Percentiles rank a stretch among this genome's conserved stretches.
Evolutionary conservation across 2,888 invertebrate species (phyloP).

Genomic region (Napeogenes sylphis): DNA sequence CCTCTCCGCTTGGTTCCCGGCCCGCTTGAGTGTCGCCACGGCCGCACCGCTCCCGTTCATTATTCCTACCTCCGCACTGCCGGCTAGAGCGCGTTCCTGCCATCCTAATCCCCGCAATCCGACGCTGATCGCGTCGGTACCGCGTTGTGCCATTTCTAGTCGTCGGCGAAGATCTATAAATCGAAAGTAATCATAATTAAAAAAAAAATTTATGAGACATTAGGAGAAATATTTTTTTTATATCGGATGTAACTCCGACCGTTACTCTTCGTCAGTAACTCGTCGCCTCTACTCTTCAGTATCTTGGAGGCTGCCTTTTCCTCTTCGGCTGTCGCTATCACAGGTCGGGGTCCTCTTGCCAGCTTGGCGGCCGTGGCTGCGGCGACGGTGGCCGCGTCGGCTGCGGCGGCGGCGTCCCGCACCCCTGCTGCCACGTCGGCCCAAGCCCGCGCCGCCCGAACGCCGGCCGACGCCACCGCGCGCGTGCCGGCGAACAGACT

Average conservation of each 20-base stretch:
- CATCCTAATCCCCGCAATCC: conserved; percentile 64
- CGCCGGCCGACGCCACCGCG: conserved; percentile 84
- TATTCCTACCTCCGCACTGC: conserved; percentile 35
- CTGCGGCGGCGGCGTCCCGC: conserved; percentile 58
- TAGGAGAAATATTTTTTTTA: neutral
- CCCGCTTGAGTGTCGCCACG: conserved; percentile 26
- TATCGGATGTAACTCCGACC: conserved; percentile 38
- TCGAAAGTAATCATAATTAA: too few relatives aligned
- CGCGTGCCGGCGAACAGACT: conserved; percentile 83
- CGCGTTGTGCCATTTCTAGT: conserved; percentile 53
- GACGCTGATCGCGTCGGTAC: conserved; percentile 60
- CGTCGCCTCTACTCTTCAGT: conserved; percentile 73
- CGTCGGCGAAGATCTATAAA: conserved; percentile 47
- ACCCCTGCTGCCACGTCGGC: conserved; percentile 78
- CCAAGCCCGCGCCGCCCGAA: conserved; percentile 81
- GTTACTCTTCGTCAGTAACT: conserved; percentile 53
- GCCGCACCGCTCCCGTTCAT: conserved; percentile 23
- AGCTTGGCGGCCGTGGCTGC: conserved; percentile 49
- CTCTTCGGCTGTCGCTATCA: conserved; percentile 39
- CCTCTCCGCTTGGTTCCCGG: conserved; percentile 48
- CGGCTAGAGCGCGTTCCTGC: conserved; percentile 61
- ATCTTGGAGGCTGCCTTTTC: conserved; percentile 75
- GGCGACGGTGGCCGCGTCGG: conserved; percentile 57
- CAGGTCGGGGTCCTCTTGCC: conserved; percentile 72
- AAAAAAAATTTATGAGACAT: neutral